Percentiles rank a stretch among this genome's conserved stretches.
Conservation (phyloP, 2,113 vertebrate species). For the Uria lomvia region DNA sequence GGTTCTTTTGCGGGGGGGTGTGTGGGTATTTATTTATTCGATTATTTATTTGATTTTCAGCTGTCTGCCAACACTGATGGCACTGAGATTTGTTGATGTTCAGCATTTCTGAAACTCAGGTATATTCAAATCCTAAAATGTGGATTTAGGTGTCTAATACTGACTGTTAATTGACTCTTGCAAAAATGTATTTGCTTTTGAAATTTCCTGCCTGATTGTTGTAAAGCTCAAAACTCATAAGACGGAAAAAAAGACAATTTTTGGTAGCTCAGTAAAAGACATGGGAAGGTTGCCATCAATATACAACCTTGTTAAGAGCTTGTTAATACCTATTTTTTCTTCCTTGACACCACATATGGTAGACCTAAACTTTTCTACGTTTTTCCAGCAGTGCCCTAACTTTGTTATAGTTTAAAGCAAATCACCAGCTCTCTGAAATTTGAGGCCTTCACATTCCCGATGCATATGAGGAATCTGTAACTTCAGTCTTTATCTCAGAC, state of each 20-base stretch:
- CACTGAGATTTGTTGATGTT: neutral
- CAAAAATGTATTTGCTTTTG: neutral
- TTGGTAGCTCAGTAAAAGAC: neutral
- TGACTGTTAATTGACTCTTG: neutral
- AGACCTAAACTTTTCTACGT: neutral
- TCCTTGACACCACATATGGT: neutral
- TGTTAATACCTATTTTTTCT: neutral
- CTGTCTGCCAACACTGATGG: neutral
- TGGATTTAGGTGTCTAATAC: neutral
- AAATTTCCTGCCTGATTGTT: neutral
- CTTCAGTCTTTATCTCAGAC: neutral
- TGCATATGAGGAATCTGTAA: neutral
- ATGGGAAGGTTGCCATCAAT: neutral
- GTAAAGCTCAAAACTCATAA: neutral
- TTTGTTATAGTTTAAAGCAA: neutral
- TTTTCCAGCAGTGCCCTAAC: neutral
- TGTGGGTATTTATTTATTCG: neutral
- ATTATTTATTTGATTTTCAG: neutral
- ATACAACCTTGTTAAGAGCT: neutral
- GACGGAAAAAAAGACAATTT: neutral
- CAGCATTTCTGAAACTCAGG: neutral
- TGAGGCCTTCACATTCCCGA: neutral
- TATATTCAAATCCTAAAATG: neutral
- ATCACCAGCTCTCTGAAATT: neutral
- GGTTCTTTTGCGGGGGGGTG: neutral